These are phyloP conservation scores for Oncorhynchus gorbuscha DNA, from an alignment of 2,113 vertebrate species.

Conservation along the genomic window DNA sequence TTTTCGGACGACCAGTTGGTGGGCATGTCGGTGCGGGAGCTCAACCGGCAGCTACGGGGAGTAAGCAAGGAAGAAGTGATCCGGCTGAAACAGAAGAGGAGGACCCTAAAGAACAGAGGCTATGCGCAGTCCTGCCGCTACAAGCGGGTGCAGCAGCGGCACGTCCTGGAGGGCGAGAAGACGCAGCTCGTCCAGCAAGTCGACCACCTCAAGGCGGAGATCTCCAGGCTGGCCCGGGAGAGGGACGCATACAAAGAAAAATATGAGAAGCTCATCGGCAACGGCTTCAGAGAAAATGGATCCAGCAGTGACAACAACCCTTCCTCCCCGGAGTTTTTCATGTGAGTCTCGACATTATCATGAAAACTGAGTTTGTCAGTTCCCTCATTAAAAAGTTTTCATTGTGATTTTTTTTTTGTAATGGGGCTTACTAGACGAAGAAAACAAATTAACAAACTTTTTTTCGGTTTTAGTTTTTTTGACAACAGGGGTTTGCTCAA, in stretches of 20 bases:
- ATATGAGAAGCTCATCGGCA: slow-evolving; percentile 97
- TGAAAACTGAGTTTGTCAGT: slow-evolving; percentile 59
- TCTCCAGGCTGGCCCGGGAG: slow-evolving; percentile 97
- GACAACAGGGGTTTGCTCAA: slow-evolving; percentile 45
- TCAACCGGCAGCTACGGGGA: slow-evolving; percentile 97
- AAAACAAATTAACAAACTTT: slow-evolving; percentile 70
- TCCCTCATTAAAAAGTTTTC: slow-evolving; percentile 55
- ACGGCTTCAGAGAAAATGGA: slow-evolving; percentile 97
- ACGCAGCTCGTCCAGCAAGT: slow-evolving; percentile 97
- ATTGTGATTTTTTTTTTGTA: slow-evolving; percentile 62
- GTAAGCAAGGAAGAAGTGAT: slow-evolving; percentile 98
- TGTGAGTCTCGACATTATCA: slow-evolving; percentile 86
- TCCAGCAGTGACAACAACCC: slow-evolving; percentile 95
- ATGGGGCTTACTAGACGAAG: slow-evolving; percentile 75
- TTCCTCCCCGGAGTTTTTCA: slow-evolving; percentile 99
- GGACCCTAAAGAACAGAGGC: slow-evolving; percentile 98
- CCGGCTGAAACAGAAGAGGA: slow-evolving; percentile 97
- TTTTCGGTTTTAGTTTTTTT: slow-evolving; percentile 32
- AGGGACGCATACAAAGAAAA: slow-evolving; percentile 99
- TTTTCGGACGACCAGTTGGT: slow-evolving; percentile 98
- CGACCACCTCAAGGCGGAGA: slow-evolving; percentile 98
- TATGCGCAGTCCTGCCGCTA: slow-evolving; percentile 98
- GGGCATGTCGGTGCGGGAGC: slow-evolving; percentile 96
- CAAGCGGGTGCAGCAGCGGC: slow-evolving; percentile 98
- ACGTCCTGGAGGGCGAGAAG: slow-evolving; percentile 99